Percentiles rank a stretch among this genome's conserved stretches.
Evolutionary conservation across 2,113 vertebrate genomes (phyloP).

Genomic region (Amblyornis subalaris): DNA sequence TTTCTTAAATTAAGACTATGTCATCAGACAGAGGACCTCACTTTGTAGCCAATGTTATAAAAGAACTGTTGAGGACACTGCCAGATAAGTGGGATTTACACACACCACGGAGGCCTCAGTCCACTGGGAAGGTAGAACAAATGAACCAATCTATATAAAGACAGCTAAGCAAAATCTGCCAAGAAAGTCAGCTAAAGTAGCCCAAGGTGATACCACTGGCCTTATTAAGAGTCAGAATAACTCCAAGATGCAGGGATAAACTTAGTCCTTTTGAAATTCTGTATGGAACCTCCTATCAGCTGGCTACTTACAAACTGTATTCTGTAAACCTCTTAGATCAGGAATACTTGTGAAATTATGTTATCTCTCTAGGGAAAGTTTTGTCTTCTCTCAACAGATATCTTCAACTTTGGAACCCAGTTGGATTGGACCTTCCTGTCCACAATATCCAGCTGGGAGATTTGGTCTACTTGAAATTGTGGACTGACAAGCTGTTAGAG

Average conservation of each 20-base stretch:
- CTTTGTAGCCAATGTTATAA: not conserved
- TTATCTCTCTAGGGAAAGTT: too few species aligned
- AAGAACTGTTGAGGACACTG: not conserved
- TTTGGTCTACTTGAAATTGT: too few species aligned
- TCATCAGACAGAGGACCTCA: not conserved
- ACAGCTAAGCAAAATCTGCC: not conserved
- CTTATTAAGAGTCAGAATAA: not conserved
- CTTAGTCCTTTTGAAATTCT: not conserved
- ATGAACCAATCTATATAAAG: not conserved
- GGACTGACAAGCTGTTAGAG: too few species aligned
- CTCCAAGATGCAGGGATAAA: not conserved
- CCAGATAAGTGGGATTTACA: not conserved
- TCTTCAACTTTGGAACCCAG: too few species aligned
- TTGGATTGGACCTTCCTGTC: too few species aligned
- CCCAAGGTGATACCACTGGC: not conserved
- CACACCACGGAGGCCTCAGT: not conserved
- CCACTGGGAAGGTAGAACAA: not conserved
- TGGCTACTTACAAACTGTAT: not conserved
- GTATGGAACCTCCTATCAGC: not conserved
- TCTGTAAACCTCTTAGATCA: not conserved
- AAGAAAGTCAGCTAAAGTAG: not conserved
- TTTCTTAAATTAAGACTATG: too few species aligned
- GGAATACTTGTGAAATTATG: too few species aligned
- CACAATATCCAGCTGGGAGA: too few species aligned
- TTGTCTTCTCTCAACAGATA: too few species aligned